A percentile compares a stretch with the other conserved stretches of the same genome.
phyloP scores from a whole-genome alignment of 64 coral and sea anemone genomes.

The Actinia equina region DNA sequence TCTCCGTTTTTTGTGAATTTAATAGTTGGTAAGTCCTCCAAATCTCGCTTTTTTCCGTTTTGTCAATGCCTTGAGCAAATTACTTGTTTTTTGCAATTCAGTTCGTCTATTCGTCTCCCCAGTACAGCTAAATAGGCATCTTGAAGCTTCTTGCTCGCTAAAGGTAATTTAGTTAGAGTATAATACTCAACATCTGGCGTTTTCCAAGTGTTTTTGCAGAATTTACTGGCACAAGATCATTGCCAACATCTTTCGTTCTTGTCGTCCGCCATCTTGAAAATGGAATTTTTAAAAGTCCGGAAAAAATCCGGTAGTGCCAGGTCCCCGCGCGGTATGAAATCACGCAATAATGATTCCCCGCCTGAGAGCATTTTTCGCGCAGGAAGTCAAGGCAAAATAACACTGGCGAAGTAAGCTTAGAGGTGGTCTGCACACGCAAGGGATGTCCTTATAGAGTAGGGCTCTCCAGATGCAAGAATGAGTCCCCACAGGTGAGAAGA shows the following conservation, averaged over 20 bases:
- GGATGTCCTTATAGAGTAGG: conserved; percentile 32
- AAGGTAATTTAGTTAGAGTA: conserved; percentile 44
- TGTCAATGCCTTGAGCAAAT: conserved; percentile 55
- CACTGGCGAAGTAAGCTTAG: background rate
- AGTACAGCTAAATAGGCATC: conserved; percentile 41
- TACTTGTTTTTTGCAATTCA: conserved; percentile 63
- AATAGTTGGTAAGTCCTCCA: conserved; percentile 52
- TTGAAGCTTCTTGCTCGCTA: conserved; percentile 15
- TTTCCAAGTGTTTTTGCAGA: conserved; percentile 62
- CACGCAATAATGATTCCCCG: background rate
- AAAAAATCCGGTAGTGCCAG: no score
- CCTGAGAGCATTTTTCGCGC: conserved; percentile 11
- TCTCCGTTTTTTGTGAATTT: conserved; percentile 48
- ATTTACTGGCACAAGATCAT: conserved; percentile 60
- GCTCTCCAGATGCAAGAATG: conserved; percentile 46
- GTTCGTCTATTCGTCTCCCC: conserved; percentile 38
- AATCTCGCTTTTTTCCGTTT: conserved; percentile 37
- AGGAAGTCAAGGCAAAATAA: conserved; percentile 11
- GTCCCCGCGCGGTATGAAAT: no score
- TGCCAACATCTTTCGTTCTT: conserved; percentile 17
- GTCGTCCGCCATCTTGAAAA: no score
- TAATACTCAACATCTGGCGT: conserved; percentile 46
- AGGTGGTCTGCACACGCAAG: background rate
- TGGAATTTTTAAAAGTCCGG: no score
- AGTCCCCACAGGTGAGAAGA: conserved; percentile 31